Evolutionary conservation across 2,888 invertebrate species (phyloP), one percentile per base, ranked within the genome.

Genomic region (Fissipunctia ypsillon): DNA sequence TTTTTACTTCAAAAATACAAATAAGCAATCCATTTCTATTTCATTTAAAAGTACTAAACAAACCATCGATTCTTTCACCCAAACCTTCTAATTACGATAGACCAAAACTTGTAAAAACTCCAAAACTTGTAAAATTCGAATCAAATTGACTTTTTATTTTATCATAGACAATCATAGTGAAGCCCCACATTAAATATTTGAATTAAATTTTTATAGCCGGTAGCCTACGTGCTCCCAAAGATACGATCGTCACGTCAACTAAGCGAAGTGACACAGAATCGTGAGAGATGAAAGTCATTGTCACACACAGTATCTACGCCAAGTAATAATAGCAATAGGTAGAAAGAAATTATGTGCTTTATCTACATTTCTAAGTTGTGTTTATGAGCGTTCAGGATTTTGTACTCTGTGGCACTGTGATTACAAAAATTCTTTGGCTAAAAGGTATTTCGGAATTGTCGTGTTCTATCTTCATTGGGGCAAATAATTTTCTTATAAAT

Each of bases 261-360:
- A 66, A 81, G 80, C 82, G 80, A 83, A 87, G 83, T 88, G 89
- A 90, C 88, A 87, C 80, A 89, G 83, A 89, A 84, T 90, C 92
- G 92, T 94, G 93, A 92, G 93, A 93, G 92, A 93, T 90, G 93
- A 93, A 93, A 93, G 92, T 91, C 88, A 90, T 91, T 92, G 92
- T 91, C 89, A 88, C 88, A 88, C 80, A 80, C 61, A 65, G 79
- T 86, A n/a, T n/a, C n/a, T n/a, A 86, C 84, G 69, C 76, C 71
- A 63, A 76, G 64, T 86, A 86, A 87, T 84, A 79, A 81, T 72
- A 72, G 77, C 68, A 65, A 67, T 78, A 56, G 65, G 38, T 73
- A 59, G 16, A 45, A 78, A 72, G n/a, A 72, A 69, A 68, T 60
- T 65, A 65, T 79, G 84, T 84, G 84, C 79, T 71, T 60, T 76